These are phyloP conservation scores for Augochlora pura DNA, from an alignment of 1,140 invertebrate genomes.

Conservation along the genomic window DNA sequence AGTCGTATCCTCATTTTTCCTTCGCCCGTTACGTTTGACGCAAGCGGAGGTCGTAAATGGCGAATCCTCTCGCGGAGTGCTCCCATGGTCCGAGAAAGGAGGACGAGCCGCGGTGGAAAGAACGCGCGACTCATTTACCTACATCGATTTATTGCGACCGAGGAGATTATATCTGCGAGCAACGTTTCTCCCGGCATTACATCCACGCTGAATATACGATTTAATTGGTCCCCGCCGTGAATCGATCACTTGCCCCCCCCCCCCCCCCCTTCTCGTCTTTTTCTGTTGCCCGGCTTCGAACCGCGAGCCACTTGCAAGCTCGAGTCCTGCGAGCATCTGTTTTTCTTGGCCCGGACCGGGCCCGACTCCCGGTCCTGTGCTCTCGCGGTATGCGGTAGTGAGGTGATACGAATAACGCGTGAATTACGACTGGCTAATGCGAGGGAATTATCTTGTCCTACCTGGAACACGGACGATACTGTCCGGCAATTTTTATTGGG, in stretches of 20 bases:
- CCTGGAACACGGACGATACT: background rate
- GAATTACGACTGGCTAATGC: slow-evolving; percentile 11
- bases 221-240: slow-evolving; percentile 60
- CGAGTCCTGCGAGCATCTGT: background rate
- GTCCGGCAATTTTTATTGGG: background rate
- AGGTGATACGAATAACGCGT: slow-evolving; percentile 23
- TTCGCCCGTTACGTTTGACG: background rate
- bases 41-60: background rate
- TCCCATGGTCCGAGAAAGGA: slow-evolving; percentile 56
- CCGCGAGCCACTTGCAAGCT: background rate
- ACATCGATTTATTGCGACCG: slow-evolving; percentile 66
- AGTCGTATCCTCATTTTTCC: slow-evolving; percentile 38
- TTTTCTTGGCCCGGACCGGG: background rate
- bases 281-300: background rate
- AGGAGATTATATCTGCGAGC: slow-evolving; percentile 58
- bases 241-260: slow-evolving; percentile 53
- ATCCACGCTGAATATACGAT: slow-evolving; percentile 55
- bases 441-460: slow-evolving; percentile 25
- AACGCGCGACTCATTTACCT: slow-evolving; percentile 64
- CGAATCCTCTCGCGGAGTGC: slow-evolving; percentile 43
- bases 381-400: slow-evolving; percentile 24
- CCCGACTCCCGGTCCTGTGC: no score
- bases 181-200: slow-evolving; percentile 37
- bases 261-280: background rate
- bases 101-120: slow-evolving; percentile 50